Base-by-base conservation (phyloP, 2,797 vertebrate species). In the Scolopax rusticola region DNA sequence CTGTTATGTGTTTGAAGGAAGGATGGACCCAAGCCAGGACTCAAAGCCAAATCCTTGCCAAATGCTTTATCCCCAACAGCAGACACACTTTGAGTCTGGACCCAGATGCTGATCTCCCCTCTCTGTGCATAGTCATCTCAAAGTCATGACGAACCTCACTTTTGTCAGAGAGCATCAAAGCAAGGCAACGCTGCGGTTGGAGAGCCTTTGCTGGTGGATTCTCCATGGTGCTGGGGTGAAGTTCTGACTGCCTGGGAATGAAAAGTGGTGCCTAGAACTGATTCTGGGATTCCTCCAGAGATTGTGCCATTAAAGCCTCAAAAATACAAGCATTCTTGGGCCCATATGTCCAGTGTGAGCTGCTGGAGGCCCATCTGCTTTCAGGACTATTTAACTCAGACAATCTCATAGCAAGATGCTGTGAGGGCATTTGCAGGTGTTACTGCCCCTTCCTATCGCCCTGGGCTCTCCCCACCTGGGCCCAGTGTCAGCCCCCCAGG, bases 131-230 rank as follows among this genome's bases (percentile, higher is more conserved):
- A 15, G 6, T 8, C 13, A 23, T 33, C 23, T 65, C 75, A 69
- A 93, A 85, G 16, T 14, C 40, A 19, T 85, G n/a, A n/a, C 5
- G 81, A 59, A 74, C 10, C 19, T 77, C 51, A 33, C 10, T 32
- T 70, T 13, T 28, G 11, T n/a, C 27, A 53, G 32, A 56, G 8
- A 30, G 1, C 3, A 14, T 4, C 48, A 47, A 36, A 73, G 17
- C 21, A 82, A 51, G 19, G 33, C 9, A 23, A 3, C 0, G 0
- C 2, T 3, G 0, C 20, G 9, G 53, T 64, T 0, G 2, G 23
- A 64, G 5, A 76, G 4, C 0, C 17, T 60, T 90, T 65, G 3
- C 7, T 81, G 23, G 20, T 24, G 5, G 20, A 12, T 25, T 80
- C 20, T 79, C 61, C n/a, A 27, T 28, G 3, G 2, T 41, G 10